Percentiles rank a stretch among this genome's conserved stretches.
These are phyloP conservation scores for Sesamia inferens DNA, from an alignment of 2,888 invertebrate species.

Conservation along the genomic window DNA sequence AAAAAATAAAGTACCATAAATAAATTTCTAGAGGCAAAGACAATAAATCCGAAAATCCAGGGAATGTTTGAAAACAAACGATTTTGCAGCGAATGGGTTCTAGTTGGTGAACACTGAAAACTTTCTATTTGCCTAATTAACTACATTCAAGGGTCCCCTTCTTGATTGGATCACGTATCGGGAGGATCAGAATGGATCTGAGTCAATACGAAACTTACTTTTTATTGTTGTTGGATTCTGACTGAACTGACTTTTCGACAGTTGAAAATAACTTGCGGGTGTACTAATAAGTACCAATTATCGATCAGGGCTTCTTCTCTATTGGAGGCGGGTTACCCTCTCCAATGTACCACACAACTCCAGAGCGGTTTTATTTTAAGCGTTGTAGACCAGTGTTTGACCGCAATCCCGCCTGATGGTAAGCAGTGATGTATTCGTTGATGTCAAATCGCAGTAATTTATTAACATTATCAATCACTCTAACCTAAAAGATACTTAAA, in stretches of 20 bases:
- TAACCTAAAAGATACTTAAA: no score
- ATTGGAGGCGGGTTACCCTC: no score
- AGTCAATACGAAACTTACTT: constrained; percentile 83
- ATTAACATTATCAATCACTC: no score
- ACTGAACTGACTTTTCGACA: constrained; percentile 71
- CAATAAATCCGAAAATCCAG: constrained; percentile 57
- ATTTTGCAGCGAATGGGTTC: constrained; percentile 69
- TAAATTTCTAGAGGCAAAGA: constrained; percentile 31
- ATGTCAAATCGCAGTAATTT: no score
- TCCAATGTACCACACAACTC: neutral
- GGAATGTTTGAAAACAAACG: constrained; percentile 75
- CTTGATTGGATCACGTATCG: constrained; percentile 86
- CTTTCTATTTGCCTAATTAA: constrained; percentile 87
- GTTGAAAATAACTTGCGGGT: constrained; percentile 55
- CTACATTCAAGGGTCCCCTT: constrained; percentile 82
- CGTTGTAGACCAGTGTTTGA: no score
- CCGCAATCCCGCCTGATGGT: no score
- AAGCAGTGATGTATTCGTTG: no score
- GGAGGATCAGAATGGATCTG: constrained; percentile 80
- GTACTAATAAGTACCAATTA: constrained; percentile 2
- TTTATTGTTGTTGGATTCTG: constrained; percentile 78
- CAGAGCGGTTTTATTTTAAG: no score
- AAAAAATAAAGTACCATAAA: neutral
- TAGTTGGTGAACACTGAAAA: constrained; percentile 70
- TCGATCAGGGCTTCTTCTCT: neutral